Base-by-base conservation (phyloP, 2,797 vertebrate genomes). In the Oreonectes daqikongensis region DNA sequence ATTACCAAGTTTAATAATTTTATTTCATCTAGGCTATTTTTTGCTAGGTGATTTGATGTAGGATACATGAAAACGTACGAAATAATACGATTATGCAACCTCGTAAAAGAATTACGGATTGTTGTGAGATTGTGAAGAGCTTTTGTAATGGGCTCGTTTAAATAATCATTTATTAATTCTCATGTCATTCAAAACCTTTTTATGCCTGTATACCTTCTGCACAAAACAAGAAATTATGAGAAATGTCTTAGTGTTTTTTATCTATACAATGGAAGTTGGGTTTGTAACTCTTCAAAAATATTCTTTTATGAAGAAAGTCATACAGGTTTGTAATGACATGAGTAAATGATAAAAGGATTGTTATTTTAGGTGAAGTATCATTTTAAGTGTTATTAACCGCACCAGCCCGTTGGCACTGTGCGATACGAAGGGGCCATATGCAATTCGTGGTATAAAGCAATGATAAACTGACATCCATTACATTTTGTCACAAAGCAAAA, bases 391-490 rank as follows among this genome's bases (percentile, higher is more conserved):
- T 35, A 2, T 50, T 17, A 76, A 59, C 66, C 59, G 71, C 46
- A 74, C 26, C 40, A 79, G 44, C 67, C 61, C n/a, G 53, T 73
- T 81, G 84, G 79, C 85, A 82, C 71, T 52, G 26, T 86, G 81
- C 67, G 80, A 84, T 85, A 84, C 86, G 75, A 60, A 55, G 7
- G 61, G 79, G 52, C 55, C 66, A 57, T 75, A 60, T 69, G 10
- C 26, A 61, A 69, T 48, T n/a, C 24, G 35, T 61, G n/a, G 55
- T 22, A 69, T 60, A 73, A 57, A 52, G 20, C 22, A 46, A 68
- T 63, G 60, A 76, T 80, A 80, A 86, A 79, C 72, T 86, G 78
- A 86, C 85, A 85, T 81, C 66, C 18, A 57, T 79, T 60, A 65
- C 78, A 81, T 83, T 89, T 87, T 69, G 82, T 83, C 79, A 75